These are phyloP conservation scores for Adrianichthys oophorus DNA, from an alignment of 2,797 vertebrate genomes.

Conservation along the genomic window DNA sequence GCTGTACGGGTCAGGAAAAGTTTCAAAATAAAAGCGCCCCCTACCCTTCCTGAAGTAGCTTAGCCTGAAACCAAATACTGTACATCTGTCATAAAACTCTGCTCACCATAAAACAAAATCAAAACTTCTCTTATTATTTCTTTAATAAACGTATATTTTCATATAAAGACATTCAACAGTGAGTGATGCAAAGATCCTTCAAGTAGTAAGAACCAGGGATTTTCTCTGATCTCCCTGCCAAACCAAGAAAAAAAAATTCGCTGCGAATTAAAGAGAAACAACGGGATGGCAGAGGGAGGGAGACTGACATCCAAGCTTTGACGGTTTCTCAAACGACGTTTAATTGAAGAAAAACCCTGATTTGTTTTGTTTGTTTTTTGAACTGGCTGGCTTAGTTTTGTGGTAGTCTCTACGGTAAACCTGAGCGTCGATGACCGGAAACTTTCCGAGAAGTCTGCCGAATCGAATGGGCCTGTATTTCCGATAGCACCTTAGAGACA, in stretches of 20 bases:
- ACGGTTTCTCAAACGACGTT: not conserved
- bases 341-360: conserved; percentile 59
- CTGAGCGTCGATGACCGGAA: conserved; percentile 45
- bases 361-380: conserved; percentile 10
- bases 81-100: conserved; percentile 62
- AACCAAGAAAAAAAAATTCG: conserved; percentile 19
- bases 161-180: conserved; percentile 86
- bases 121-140: conserved; percentile 30
- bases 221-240: conserved; percentile 50
- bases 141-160: conserved; percentile 75
- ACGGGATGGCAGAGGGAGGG: conserved; percentile 20
- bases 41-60: conserved; percentile 6
- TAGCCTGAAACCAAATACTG: conserved; percentile 54
- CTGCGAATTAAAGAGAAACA: not conserved
- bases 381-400: conserved; percentile 55
- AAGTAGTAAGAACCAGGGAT: conserved; percentile 79
- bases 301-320: conserved; percentile 16
- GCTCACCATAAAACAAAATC: conserved; percentile 59
- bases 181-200: conserved; percentile 80
- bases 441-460: conserved; percentile 3
- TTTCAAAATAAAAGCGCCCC: conserved; percentile 43
- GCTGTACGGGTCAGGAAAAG: conserved; percentile 45
- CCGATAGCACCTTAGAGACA: conserved; percentile 29
- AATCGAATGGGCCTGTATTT: conserved; percentile 16
- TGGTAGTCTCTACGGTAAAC: conserved; percentile 49